phyloP scores from a whole-genome alignment of 2,888 invertebrate genomes.

The Patella ulyssiponensis region DNA sequence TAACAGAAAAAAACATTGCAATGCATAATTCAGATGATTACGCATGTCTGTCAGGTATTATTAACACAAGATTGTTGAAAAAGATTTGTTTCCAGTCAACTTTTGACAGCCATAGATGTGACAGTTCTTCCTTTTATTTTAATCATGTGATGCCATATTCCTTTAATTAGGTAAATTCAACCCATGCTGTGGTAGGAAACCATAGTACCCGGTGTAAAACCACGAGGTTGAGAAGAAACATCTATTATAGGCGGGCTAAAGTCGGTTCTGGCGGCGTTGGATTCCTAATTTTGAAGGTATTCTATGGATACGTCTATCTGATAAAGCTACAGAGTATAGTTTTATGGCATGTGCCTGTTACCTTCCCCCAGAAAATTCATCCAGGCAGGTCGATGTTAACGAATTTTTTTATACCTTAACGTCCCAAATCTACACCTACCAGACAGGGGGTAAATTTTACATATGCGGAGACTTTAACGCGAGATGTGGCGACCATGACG shows the following conservation, averaged over 20 bases:
- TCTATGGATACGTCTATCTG: background rate
- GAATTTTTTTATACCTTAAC: background rate
- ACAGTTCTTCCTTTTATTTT: too few relatives aligned
- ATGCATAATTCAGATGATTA: too few relatives aligned
- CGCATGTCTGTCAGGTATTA: too few relatives aligned
- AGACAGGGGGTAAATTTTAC: background rate
- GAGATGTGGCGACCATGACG: background rate
- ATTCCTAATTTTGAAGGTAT: constrained; percentile 1
- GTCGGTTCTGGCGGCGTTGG: background rate
- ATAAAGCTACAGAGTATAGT: background rate
- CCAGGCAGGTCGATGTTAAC: background rate
- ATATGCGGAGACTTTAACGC: background rate
- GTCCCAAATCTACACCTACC: background rate
- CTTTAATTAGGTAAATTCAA: too few relatives aligned
- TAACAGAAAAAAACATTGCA: too few relatives aligned
- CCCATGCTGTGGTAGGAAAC: too few relatives aligned
- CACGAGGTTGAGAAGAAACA: too few relatives aligned
- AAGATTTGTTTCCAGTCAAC: too few relatives aligned
- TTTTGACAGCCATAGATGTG: too few relatives aligned
- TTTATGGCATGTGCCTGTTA: background rate
- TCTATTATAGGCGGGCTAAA: background rate
- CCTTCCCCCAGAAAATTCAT: background rate
- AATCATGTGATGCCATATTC: too few relatives aligned
- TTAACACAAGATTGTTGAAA: too few relatives aligned
- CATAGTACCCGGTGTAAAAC: too few relatives aligned